Percentiles rank a stretch among this genome's conserved stretches.
Conservation (phyloP, 2,797 vertebrate species). For the Urocyon cinereoargenteus region DNA sequence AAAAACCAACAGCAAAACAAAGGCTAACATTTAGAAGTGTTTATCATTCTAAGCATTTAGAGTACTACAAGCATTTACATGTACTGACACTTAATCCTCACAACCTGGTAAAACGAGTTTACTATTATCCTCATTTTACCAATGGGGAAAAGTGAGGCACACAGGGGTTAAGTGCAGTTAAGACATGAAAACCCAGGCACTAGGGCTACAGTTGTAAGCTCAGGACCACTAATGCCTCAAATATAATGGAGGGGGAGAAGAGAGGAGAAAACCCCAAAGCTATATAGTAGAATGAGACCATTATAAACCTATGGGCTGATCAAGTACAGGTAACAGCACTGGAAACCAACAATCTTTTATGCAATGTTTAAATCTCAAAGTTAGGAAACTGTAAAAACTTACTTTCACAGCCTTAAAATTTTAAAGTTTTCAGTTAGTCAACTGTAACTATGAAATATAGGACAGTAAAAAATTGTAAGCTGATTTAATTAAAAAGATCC, state of each 20-base stretch:
- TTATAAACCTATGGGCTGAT: not conserved
- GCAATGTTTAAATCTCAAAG: not conserved
- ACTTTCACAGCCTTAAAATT: not conserved
- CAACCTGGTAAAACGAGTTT: not conserved
- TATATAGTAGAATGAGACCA: not conserved
- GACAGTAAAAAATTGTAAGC: not conserved
- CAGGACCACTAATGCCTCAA: not conserved
- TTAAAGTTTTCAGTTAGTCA: not conserved
- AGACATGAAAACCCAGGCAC: not conserved
- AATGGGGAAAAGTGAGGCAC: not conserved
- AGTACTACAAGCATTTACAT: not conserved
- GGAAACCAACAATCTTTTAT: not conserved
- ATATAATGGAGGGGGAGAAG: not conserved
- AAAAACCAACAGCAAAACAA: not conserved
- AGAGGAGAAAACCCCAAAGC: not conserved
- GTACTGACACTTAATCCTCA: not conserved
- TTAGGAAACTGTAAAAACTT: not conserved
- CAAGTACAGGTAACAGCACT: not conserved
- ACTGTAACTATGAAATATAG: not conserved
- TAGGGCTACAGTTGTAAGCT: not conserved
- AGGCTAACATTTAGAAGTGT: not conserved
- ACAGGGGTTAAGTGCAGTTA: not conserved
- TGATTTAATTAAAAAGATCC: not conserved
- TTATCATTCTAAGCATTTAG: not conserved
- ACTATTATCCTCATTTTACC: not conserved